phyloP scores from a whole-genome alignment of 1,140 invertebrate species.

The Drosophila kepulauana region DNA sequence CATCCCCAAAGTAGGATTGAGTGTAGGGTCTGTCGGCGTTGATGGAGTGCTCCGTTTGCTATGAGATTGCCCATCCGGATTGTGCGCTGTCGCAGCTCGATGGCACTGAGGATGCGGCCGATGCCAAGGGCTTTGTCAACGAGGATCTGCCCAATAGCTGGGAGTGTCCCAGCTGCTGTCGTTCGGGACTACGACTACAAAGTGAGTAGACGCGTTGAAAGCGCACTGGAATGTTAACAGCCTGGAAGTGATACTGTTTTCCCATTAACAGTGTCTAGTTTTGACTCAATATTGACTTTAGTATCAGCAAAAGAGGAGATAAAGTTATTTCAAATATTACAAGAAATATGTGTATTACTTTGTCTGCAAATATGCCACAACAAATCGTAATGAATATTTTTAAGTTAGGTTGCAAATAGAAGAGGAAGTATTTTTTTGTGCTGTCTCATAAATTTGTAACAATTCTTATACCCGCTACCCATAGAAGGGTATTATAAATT shows the following conservation, averaged over 20 bases:
- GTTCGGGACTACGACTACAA: constrained; percentile 92
- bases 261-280: no score
- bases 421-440: no score
- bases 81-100: constrained; percentile 89
- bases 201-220: constrained; percentile 70
- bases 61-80: constrained; percentile 95
- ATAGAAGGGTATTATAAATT: no score
- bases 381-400: no score
- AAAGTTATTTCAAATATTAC: no score
- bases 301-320: no score
- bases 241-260: neutral
- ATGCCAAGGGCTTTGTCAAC: constrained; percentile 90
- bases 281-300: no score
- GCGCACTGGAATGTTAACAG: neutral
- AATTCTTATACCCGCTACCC: no score
- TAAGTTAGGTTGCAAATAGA: no score
- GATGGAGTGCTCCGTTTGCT: constrained; percentile 93
- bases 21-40: constrained; percentile 85
- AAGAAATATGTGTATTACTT: no score
- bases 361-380: no score
- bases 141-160: constrained; percentile 98
- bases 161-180: constrained; percentile 97
- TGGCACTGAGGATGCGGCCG: constrained; percentile 82
- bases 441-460: no score
- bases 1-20: constrained; percentile 72